Base-by-base conservation (phyloP, 1,140 invertebrate genomes). In the Frieseomelitta varia region DNA sequence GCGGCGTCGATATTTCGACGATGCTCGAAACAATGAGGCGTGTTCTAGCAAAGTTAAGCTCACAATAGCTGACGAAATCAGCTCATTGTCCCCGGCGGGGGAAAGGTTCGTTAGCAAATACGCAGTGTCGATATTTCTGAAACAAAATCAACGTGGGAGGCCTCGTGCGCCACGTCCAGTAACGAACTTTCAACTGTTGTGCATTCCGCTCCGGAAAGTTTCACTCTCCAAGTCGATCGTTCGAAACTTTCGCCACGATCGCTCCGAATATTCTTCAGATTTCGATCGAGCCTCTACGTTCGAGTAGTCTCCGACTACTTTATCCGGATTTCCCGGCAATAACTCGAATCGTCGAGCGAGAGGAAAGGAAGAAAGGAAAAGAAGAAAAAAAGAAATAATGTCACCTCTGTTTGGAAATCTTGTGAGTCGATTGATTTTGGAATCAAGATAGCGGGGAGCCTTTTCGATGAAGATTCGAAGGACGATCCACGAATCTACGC, bases 1-100 rank as follows among this genome's bases (percentile, higher is more conserved):
- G 56, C 27, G 27, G 79, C 71, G 67, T 77, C 63, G 81, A 83
- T 78, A 68, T 83, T 83, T 78, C 81, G 78, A 83, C 75, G 72
- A 76, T 76, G 11, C 58, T 82, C 30, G 80, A 82, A 76, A 82
- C 73, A 76, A 82, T 76, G 80, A 65, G 53, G 73, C 47, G 73
- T 68, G 74, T 82, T 82, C 67, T 47, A 82, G 61, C 80, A 17
- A 82, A 82, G 74, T 82, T 82, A 76, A 67, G 63, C 61, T 76
- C 51, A 56, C 80, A 82, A 76, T 76, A 34, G 72, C 24, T 19
- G 39, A 56, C 72, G 61, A 76, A 82, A 82, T 82, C 72, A 76
- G 80, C 72, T 82, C 73, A 76, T 76, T 82, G 80, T 82, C 65
- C 39, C 39, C 47, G 1, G 4, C 15, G 21, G 39, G 10, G 12